Base-by-base conservation (phyloP, 2,888 invertebrate genomes). In the Tetragnatha montana region DNA sequence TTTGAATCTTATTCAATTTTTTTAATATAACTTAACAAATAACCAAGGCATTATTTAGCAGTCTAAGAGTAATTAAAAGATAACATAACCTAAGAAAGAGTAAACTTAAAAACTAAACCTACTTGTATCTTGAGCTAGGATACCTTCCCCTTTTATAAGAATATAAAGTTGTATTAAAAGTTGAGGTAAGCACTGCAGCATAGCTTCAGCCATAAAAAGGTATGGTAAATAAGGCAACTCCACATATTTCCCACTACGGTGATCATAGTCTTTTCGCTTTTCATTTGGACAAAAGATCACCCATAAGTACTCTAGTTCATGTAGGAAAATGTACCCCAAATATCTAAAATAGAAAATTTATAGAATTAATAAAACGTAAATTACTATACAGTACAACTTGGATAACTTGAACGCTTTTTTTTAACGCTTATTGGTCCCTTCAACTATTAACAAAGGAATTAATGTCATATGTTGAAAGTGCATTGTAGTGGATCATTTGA, bases 211-310 rank as follows among this genome's bases (percentile, higher is more conserved):
- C 70, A 90, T 86, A 21, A 90, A 90, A 35, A 90, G 68, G 69
- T 90, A 90, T 50, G 89, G 87, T 47, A 90, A 69, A 60, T 90
- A 90, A 82, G 82, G 87, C 86, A 90, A 47, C 47, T 90, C 89
- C 6, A 90, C 76, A 69, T 82, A 87, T 60, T 81, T 82, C 35
- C 89, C 89, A 82, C 86, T 87, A 50, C 79, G 81, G 8, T 90
- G 89, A 35, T 90, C 81, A 47, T 75, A 85, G 14, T 86, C 74
- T 47, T 82, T 87, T 21, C 81, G 60, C 49, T 87, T 87, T n/a
- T 76, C 60, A n/a, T 78, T 76, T 7, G 89, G 87, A n/a, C 89
- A 90, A 80, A 90, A 90, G 69, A 86, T 73, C 17, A 87, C 86
- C 89, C 89, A 90, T 35, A 90, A 47, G 80, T 87, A 90, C 19